Base-by-base conservation (phyloP, 2,797 vertebrate species). In the Melanotaenia trifasciata region DNA sequence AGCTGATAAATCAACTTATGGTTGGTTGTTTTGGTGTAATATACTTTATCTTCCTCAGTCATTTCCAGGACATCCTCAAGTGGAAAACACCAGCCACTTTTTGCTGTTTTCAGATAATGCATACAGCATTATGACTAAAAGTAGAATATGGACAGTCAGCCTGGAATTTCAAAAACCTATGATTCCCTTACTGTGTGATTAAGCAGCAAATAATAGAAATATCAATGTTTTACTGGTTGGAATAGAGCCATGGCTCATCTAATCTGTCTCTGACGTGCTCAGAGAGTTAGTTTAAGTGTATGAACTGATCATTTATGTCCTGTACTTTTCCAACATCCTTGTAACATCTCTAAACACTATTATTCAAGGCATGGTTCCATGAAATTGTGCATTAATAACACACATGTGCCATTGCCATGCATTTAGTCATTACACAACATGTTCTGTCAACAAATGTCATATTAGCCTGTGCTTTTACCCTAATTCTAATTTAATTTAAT, bases 1-100 rank as follows among this genome's bases (percentile, higher is more conserved):
- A 88, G 71, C 73, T 45, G 81, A 92, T 92, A 82, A 90, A 88
- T 85, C 76, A 60, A 76, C 76, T 78, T 81, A 85, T 74, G 73
- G 90, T 78, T 80, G 72, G 62, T 86, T 89, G 80, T 90, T 92
- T 87, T 66, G 43, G 77, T 83, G 80, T 80, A 80, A 76, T 84
- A 85, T 87, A 81, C 82, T 67, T 58, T 84, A 85, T 90, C 67
- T 80, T 81, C 87, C 71, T 51, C 9, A 78, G 77, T 74, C 72
- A 67, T 87, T 92, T 90, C 75, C 71, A 85, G 60, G 70, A 77
- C 72, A 79, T 74, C 66, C 40, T 73, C 67, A 78, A 57, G 74
- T 74, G 69, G 75, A 87, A 90, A 91, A 82, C 64, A 81, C 58
- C 67, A 82, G 38, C 33, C 64, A 74, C 45, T 43, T 67, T 63